These are phyloP conservation scores for Propithecus coquereli DNA, from an alignment of 2,113 vertebrate genomes.

Conservation along the genomic window DNA sequence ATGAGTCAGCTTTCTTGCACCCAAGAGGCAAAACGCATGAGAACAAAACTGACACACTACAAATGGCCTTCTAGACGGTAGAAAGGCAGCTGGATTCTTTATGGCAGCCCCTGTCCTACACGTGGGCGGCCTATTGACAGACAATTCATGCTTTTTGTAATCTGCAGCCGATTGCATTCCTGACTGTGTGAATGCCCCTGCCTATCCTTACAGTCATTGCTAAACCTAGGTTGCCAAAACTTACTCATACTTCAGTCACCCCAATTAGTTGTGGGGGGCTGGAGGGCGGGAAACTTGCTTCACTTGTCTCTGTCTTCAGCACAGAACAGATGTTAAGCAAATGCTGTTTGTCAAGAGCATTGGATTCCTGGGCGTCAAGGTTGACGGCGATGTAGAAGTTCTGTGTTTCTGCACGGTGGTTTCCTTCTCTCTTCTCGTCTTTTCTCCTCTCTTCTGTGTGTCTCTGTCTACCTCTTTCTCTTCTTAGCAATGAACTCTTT, in stretches of 20 bases:
- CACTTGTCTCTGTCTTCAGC: background rate
- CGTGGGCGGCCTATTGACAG: background rate
- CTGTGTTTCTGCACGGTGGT: background rate
- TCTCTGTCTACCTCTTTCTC: background rate
- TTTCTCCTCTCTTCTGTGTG: background rate
- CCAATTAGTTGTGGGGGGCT: background rate
- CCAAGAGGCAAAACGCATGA: background rate
- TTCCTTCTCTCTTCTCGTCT: background rate
- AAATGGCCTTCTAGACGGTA: background rate
- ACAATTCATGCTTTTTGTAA: background rate
- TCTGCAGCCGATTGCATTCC: background rate
- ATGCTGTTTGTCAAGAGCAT: background rate
- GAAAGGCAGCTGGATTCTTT: background rate
- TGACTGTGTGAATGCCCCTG: background rate
- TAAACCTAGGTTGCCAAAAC: background rate
- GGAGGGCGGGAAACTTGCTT: background rate
- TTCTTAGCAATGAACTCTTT: slow-evolving; percentile 25
- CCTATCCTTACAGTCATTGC: background rate
- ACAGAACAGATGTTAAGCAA: background rate
- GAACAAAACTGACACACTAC: background rate
- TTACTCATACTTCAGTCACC: background rate
- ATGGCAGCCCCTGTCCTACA: background rate
- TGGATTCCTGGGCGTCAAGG: background rate
- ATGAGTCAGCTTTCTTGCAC: background rate
- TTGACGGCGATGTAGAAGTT: background rate